Conservation (phyloP, 2,797 vertebrate species). For the Helicolenus hilgendorfi region DNA sequence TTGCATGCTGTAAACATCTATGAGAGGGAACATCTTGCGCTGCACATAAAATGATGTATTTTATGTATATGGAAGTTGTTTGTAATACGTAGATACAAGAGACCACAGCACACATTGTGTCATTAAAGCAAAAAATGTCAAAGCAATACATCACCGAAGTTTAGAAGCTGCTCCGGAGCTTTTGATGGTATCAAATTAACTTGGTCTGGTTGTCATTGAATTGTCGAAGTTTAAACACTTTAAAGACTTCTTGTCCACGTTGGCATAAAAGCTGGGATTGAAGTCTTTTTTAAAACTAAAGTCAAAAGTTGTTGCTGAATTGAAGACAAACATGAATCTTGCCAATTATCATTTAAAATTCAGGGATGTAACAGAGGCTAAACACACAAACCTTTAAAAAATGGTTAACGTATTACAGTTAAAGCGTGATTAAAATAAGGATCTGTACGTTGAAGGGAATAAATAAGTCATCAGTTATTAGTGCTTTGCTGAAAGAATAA, state of each 20-base stretch:
- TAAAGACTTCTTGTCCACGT: neutral
- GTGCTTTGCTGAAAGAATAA: neutral
- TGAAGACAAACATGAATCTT: neutral
- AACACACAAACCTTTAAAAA: neutral
- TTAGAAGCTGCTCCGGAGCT: neutral
- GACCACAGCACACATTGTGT: neutral
- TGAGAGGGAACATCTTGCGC: neutral
- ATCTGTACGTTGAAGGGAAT: too few species aligned
- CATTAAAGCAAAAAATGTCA: neutral
- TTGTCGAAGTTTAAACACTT: neutral
- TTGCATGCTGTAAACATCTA: slow-evolving; percentile 23
- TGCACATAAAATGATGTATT: neutral
- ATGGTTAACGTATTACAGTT: too few species aligned
- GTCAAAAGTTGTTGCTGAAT: neutral
- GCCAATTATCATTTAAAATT: neutral
- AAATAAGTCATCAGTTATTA: neutral
- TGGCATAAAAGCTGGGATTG: neutral
- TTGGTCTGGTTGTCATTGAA: neutral
- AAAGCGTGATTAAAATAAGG: neutral
- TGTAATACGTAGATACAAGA: neutral
- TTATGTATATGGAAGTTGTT: neutral
- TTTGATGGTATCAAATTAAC: neutral
- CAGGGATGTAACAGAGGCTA: neutral
- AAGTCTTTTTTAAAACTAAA: neutral
- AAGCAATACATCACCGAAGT: neutral